These are phyloP conservation scores for Puma concolor DNA, from an alignment of 2,113 vertebrate genomes.

Conservation along the genomic window DNA sequence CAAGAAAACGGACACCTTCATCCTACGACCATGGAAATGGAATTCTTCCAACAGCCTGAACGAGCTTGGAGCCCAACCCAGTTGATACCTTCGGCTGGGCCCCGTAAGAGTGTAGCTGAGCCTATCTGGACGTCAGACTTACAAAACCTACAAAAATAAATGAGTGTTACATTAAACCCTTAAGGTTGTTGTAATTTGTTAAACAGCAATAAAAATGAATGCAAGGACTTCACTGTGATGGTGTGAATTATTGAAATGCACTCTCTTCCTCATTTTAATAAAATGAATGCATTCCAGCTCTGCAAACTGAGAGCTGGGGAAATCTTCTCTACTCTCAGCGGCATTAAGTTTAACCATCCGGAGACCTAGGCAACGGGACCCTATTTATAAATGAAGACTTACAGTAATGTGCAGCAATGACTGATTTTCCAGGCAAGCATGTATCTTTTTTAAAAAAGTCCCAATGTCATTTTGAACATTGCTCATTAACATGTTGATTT, in stretches of 20 bases:
- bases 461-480: slow-evolving; percentile 30
- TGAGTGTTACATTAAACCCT: neutral
- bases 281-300: neutral
- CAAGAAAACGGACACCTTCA: neutral
- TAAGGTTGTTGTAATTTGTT: neutral
- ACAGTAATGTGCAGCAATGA: neutral
- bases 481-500: slow-evolving; percentile 26
- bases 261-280: slow-evolving; percentile 20
- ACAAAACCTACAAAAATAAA: neutral
- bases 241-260: neutral
- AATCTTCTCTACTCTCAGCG: neutral
- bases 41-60: neutral
- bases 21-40: neutral
- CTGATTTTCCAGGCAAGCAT: neutral
- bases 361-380: neutral
- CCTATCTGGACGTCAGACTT: neutral
- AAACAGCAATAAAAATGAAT: neutral
- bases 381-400: slow-evolving; percentile 9
- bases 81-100: neutral
- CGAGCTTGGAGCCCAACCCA: neutral
- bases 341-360: neutral
- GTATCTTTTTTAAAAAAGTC: neutral
- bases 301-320: neutral
- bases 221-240: neutral
- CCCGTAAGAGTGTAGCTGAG: neutral